Base-by-base conservation (phyloP, 2,888 invertebrate species). In the Tricholauxania praeusta region DNA sequence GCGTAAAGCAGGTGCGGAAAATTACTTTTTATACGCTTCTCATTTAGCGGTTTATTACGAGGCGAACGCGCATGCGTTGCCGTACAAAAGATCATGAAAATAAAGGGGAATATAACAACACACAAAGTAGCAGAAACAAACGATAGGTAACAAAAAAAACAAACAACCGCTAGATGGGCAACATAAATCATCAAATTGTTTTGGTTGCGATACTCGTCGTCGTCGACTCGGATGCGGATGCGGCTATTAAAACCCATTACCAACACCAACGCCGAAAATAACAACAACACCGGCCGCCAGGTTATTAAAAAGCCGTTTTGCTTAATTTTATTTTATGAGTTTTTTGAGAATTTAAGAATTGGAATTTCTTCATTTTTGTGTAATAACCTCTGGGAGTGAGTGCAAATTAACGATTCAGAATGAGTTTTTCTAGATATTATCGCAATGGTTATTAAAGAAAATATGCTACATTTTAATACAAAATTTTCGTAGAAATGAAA, bases 1-100 rank as follows among this genome's bases (percentile, higher is more conserved):
- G 59, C 79, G 74, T 75, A 77, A 79, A 82, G 83, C 83, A 83
- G 83, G 84, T 83, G 83, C 82, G 83, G 83, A 84, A 83, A 84
- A 83, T 84, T 80, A 80, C 80, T 79, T 83, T 83, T 83, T 84
- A 81, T 82, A 81, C 78, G 82, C 79, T 82, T 78, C 78, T 65
- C 79, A 80, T 82, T 83, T 83, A 82, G 82, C 81, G 82, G 82
- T 80, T 84, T 83, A 81, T 69, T 59, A 52, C 28, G 32, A 80
- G 74, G 76, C 22, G 51, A 64, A 49, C 12, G 28, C 51, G 22
- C 64, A 49, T 64, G 64, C 49, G 64, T 52, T 19, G n/a, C 64
- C 10, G 12, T 32, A 62, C 28, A 62, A 32, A 62, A 62, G 15
- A 39, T 39, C 39, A 39, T 64, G 47, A 76, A 69, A 76, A 74